phyloP scores from a whole-genome alignment of 2,797 vertebrate species.

The Halcyon smyrnensis region DNA sequence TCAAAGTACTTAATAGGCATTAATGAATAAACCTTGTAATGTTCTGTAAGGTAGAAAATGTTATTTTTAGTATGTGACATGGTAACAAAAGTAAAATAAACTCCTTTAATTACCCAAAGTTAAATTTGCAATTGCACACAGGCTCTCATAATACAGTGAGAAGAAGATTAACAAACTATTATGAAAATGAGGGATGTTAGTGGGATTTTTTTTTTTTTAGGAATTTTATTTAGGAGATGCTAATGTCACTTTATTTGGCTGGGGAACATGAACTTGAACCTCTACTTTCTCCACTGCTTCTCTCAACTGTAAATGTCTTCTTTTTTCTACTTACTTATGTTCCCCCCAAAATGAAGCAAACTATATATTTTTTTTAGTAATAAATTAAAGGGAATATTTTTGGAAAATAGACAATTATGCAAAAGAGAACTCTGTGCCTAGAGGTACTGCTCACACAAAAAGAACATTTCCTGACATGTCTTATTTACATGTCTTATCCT shows the following conservation, averaged over 20 bases:
- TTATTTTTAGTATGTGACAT: background rate
- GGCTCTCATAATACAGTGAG: background rate
- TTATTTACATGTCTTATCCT: slow-evolving; percentile 47
- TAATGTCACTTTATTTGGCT: background rate
- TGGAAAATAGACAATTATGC: background rate
- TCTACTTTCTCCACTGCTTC: background rate
- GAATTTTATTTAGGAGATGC: background rate
- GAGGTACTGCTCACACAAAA: background rate
- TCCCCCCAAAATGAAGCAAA: background rate
- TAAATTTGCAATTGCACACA: background rate
- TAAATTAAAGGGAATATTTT: background rate
- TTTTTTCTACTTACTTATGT: background rate
- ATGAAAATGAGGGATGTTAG: background rate
- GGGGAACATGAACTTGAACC: background rate
- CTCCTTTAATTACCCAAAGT: background rate
- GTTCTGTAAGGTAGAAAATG: background rate
- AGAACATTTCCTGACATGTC: background rate
- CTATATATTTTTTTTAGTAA: background rate
- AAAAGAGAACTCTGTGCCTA: background rate
- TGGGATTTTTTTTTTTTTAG: background rate
- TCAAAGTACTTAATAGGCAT: background rate
- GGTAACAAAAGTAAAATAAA: background rate
- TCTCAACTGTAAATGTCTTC: background rate
- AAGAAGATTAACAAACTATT: background rate
- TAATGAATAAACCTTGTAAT: background rate